Conservation (phyloP, 2,113 vertebrate genomes). For the Oostethus manadensis region DNA sequence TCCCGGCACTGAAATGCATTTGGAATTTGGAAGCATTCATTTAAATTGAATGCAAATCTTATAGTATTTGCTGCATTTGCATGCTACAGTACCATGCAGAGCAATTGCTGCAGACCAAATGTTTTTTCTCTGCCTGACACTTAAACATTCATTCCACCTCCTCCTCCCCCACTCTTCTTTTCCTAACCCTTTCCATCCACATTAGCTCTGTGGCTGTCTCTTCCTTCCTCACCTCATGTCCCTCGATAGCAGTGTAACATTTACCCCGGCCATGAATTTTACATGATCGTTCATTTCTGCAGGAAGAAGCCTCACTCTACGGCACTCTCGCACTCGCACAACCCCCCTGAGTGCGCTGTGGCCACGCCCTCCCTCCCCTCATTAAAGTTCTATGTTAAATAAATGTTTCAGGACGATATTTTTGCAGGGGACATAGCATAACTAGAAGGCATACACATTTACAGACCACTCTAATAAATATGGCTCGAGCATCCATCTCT, state of each 20-base stretch:
- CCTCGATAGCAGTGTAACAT: conserved; percentile 50
- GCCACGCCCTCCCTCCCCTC: conserved; percentile 20
- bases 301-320: conserved; percentile 25
- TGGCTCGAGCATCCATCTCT: conserved; percentile 1
- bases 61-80: neutral
- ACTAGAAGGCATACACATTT: conserved; percentile 29
- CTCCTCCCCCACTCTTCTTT: conserved; percentile 12
- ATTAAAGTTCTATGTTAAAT: conserved; percentile 57
- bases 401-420: conserved; percentile 46
- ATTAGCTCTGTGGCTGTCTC: conserved; percentile 26
- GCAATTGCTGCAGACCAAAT: neutral
- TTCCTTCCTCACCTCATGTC: conserved; percentile 42
- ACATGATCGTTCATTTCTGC: conserved; percentile 45
- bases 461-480: conserved; percentile 11
- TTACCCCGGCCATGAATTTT: conserved; percentile 57
- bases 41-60: neutral
- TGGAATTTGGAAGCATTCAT: neutral
- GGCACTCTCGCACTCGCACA: conserved; percentile 22
- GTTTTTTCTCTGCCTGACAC: conserved; percentile 7
- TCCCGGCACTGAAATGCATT: neutral
- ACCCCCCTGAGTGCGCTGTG: conserved; percentile 9
- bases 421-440: conserved; percentile 15
- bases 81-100: neutral
- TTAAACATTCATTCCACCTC: conserved; percentile 10
- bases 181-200: conserved; percentile 24